Evolutionary conservation across 2,797 vertebrate species (phyloP).

Genomic region (Chrysocyon brachyurus): DNA sequence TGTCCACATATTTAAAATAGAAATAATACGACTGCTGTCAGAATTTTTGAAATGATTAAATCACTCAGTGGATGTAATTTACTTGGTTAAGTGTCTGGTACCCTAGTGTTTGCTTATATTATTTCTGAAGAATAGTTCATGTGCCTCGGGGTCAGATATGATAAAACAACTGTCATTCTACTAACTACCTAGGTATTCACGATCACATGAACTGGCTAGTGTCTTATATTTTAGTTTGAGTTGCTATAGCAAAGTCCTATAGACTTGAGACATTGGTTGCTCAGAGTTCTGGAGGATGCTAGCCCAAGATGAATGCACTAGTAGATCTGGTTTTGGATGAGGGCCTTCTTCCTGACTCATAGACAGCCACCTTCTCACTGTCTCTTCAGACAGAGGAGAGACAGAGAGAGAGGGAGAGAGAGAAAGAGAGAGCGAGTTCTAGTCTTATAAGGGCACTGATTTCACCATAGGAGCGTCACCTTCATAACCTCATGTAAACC

Average conservation of each 20-base stretch:
- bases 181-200: neutral
- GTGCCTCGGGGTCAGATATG: too few species aligned
- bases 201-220: neutral
- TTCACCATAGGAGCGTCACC: neutral
- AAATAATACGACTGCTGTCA: neutral
- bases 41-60: neutral
- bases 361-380: too few species aligned
- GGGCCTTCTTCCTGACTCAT: neutral
- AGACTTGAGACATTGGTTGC: neutral
- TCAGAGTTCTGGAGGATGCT: neutral
- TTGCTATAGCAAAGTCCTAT: neutral
- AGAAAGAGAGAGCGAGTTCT: neutral
- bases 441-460: neutral
- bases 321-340: neutral
- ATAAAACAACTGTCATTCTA: neutral
- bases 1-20: neutral
- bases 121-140: neutral
- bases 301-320: neutral
- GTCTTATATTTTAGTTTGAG: neutral
- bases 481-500: neutral
- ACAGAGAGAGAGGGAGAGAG: too few species aligned
- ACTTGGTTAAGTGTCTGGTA: too few species aligned
- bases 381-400: too few species aligned
- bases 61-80: neutral
- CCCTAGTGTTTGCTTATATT: neutral